These are phyloP conservation scores for Centruroides sculpturatus DNA, from an alignment of 1,140 invertebrate genomes.

Conservation along the genomic window DNA sequence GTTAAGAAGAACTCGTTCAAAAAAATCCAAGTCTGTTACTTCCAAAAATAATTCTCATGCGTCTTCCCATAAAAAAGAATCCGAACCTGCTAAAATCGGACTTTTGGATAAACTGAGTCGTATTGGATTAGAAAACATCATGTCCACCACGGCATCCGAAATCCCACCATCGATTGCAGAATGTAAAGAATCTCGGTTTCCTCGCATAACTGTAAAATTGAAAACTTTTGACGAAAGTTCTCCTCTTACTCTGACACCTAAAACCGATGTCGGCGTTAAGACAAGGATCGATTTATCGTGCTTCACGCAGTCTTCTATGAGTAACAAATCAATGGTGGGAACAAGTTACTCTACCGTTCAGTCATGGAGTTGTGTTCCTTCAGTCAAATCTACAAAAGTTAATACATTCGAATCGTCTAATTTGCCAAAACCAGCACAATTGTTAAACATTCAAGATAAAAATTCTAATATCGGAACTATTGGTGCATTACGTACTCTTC, in stretches of 20 bases:
- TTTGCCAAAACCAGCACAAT: slow-evolving; percentile 16
- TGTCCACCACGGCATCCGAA: not conserved
- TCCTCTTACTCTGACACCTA: not conserved
- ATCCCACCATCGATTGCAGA: not conserved
- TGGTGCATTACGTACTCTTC: slow-evolving; percentile 12
- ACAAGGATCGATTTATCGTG: not conserved
- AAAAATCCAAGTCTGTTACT: too few relatives aligned
- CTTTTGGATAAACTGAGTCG: slow-evolving; percentile 11
- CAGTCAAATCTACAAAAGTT: slow-evolving; percentile 6
- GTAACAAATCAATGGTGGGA: not conserved
- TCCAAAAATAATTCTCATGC: slow-evolving; percentile 4
- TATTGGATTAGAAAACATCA: slow-evolving; percentile 6
- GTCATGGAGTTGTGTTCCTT: slow-evolving; percentile 14
- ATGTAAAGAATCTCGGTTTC: too few relatives aligned
- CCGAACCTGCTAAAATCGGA: slow-evolving; percentile 2
- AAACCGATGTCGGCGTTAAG: not conserved
- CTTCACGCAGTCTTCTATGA: not conserved
- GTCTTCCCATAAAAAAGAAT: slow-evolving; percentile 3
- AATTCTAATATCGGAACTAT: slow-evolving; percentile 10
- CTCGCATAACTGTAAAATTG: too few relatives aligned
- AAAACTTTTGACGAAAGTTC: not conserved
- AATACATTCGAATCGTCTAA: slow-evolving; percentile 11
- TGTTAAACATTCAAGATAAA: slow-evolving; percentile 10
- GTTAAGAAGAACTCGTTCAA: slow-evolving; percentile 1
- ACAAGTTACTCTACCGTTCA: slow-evolving; percentile 1